Evolutionary conservation across 2,888 invertebrate species (phyloP).

Genomic region (Protonemura montana): DNA sequence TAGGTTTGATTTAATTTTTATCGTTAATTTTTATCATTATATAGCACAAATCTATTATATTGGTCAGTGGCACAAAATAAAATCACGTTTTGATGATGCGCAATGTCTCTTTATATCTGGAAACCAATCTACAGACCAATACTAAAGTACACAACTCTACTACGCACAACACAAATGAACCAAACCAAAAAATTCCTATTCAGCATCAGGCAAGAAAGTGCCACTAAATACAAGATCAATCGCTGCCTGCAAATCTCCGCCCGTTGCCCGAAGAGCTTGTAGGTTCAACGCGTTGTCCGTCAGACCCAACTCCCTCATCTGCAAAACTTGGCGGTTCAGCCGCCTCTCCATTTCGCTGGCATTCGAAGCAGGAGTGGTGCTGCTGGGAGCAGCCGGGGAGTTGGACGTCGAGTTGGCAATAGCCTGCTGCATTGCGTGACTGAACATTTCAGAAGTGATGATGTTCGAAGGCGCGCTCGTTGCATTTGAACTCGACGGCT

Average conservation of each 20-base stretch:
- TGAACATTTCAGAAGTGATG: constrained; percentile 82
- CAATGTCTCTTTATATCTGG: no score
- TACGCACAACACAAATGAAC: no score
- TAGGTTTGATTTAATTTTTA: no score
- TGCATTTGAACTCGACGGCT: constrained; percentile 49
- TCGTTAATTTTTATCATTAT: no score
- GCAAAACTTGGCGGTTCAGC: constrained; percentile 68
- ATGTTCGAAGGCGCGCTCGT: constrained; percentile 55
- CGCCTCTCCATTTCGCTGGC: constrained; percentile 55
- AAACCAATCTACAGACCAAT: no score
- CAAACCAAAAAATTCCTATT: not conserved
- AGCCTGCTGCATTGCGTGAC: constrained; percentile 78
- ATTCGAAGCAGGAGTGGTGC: constrained; percentile 52
- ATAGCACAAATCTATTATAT: no score
- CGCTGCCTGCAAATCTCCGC: constrained; percentile 89
- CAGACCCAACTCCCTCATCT: constrained; percentile 92
- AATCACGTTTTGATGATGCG: no score
- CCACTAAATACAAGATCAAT: constrained; percentile 87
- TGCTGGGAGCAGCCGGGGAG: constrained; percentile 48
- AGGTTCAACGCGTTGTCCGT: constrained; percentile 82
- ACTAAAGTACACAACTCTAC: no score
- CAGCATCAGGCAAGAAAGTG: constrained; percentile 53
- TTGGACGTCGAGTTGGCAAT: constrained; percentile 52
- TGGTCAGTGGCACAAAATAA: no score
- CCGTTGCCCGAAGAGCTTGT: constrained; percentile 80